Conservation (phyloP, 2,797 vertebrate genomes). For the Emys orbicularis region DNA sequence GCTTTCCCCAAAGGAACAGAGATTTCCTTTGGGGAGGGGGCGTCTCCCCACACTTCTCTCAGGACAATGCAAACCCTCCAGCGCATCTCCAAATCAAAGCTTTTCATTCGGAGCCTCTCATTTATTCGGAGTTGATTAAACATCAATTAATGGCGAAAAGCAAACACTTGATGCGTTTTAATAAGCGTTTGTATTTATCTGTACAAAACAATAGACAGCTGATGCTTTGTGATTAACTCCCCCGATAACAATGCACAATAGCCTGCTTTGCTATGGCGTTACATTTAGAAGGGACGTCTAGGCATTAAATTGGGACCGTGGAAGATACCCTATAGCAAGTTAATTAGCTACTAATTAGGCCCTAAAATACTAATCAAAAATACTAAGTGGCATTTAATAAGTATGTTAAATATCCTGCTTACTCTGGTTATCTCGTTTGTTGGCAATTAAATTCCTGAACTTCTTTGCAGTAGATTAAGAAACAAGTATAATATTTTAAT, state of each 20-base stretch:
- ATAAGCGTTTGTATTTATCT: slow-evolving; percentile 61
- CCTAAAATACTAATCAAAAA: slow-evolving; percentile 87
- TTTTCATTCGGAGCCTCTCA: slow-evolving; percentile 30
- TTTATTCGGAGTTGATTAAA: slow-evolving; percentile 75
- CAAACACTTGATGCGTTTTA: slow-evolving; percentile 28
- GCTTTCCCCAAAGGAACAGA: background rate
- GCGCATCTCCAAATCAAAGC: background rate
- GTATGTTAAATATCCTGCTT: slow-evolving; percentile 83
- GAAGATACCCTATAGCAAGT: slow-evolving; percentile 82
- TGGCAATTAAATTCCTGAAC: slow-evolving; percentile 81
- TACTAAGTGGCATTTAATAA: slow-evolving; percentile 88
- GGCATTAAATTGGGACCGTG: slow-evolving; percentile 80
- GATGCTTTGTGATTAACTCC: slow-evolving; percentile 64
- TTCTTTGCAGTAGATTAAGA: slow-evolving; percentile 82
- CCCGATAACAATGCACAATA: slow-evolving; percentile 58
- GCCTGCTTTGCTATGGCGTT: slow-evolving; percentile 29
- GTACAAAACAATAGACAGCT: slow-evolving; percentile 19
- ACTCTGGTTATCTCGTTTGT: slow-evolving; percentile 81
- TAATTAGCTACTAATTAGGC: slow-evolving; percentile 86
- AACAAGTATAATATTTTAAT: slow-evolving; percentile 84
- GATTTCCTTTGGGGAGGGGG: background rate
- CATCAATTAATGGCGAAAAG: slow-evolving; percentile 67
- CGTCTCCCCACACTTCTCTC: background rate
- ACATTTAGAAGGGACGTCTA: slow-evolving; percentile 73
- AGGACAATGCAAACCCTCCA: background rate